Evolutionary conservation across 2,888 invertebrate genomes (phyloP), one percentile per base, ranked within the genome.

Genomic region (Listrodromus nycthemerus): DNA sequence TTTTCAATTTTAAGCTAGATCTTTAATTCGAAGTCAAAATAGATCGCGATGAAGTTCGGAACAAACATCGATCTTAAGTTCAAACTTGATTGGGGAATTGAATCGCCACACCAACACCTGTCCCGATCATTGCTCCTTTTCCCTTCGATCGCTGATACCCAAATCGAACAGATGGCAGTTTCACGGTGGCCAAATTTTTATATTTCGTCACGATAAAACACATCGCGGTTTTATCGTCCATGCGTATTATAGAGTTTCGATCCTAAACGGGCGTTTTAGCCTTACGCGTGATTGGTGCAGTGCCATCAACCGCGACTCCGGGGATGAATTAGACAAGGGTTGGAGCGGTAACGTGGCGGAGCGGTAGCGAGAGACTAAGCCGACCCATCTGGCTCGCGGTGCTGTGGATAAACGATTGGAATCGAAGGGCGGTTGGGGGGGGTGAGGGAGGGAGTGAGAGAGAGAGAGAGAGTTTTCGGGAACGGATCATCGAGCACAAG

Each of bases 341-440:
- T 88, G 87, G 85, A 13, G 33, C 45, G 16, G 45, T 21, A 37
- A 55, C 48, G 61, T 16, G 41, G 30, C 30, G 30, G 37, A 73
- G 50, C 73, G 55, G 66, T 27, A 45, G 41, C 41, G 45, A 45
- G 37, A n/a, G 55, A 78, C 69, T 82, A 80, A 79, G 74, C 82
- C 80, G 80, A 79, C 79, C 88, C 90, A 90, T 90, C 88, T 90
- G 90, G 88, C 83, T 79, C 30, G 85, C 80, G 87, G 83, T 86
- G 67, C 80, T 82, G 84, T 82, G 86, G 82, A 85, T 86, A 88
- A 89, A 87, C 86, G 88, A 89, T 90, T 87, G 87, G 86, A 88
- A 88, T 81, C 83, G 84, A 37, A 45, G 83, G 86, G 87, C 88
- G 13, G 33, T 7, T 0, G 33, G 33, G 6, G 7, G 8, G 8